A percentile compares a stretch with the other conserved stretches of the same genome.
Conservation (phyloP, 1,140 invertebrate species). For the Archivesica marissinica region DNA sequence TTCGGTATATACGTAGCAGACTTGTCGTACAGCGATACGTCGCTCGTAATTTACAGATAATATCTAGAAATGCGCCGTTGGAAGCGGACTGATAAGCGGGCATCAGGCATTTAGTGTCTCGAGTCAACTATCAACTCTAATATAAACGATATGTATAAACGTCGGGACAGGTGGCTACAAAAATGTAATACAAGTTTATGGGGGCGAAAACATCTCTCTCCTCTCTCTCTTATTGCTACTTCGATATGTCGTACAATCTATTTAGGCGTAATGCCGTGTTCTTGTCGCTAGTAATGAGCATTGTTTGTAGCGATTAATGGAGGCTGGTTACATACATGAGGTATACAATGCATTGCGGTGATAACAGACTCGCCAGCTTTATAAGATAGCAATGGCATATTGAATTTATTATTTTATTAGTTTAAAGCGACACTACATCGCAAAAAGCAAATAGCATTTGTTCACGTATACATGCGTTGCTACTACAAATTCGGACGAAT, state of each 20-base stretch:
- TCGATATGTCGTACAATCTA: conserved; percentile 21
- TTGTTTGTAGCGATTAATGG: background rate
- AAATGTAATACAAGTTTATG: conserved; percentile 39
- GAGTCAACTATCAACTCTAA: conserved; percentile 44
- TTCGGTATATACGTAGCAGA: background rate
- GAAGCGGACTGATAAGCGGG: conserved; percentile 23
- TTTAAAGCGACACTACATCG: too few species aligned
- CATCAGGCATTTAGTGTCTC: conserved; percentile 20
- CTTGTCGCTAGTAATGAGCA: conserved; percentile 3
- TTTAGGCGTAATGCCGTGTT: conserved; percentile 36
- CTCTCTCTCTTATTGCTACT: background rate
- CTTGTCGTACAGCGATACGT: conserved; percentile 42
- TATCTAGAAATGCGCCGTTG: conserved; percentile 45
- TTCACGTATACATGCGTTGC: too few species aligned
- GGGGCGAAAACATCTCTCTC: conserved; percentile 23
- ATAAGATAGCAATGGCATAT: too few species aligned
- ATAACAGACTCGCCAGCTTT: too few species aligned
- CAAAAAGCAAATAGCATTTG: too few species aligned
- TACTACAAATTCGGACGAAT: too few species aligned
- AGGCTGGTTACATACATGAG: background rate
- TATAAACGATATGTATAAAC: conserved; percentile 42
- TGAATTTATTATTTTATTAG: too few species aligned
- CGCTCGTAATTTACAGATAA: conserved; percentile 53
- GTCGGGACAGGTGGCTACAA: conserved; percentile 34
- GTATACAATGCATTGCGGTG: too few species aligned